A percentile compares a stretch with the other conserved stretches of the same genome.
phyloP scores from a whole-genome alignment of 35 echinoderm and acorn worm genomes.

The Chiridota heheva region DNA sequence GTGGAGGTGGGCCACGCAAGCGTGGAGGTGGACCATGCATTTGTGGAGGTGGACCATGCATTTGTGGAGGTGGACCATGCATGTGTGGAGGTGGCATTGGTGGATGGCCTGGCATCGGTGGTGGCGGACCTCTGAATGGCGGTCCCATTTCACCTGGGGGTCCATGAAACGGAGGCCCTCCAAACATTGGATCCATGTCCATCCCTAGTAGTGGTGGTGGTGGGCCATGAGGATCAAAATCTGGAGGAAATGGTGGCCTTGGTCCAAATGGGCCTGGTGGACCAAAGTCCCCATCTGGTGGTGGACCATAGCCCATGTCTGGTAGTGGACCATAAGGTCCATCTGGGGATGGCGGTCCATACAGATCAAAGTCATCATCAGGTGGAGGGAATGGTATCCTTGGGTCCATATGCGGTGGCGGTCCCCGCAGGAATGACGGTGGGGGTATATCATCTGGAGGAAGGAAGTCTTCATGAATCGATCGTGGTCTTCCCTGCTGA shows the following conservation, averaged over 20 bases:
- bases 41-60: too few relatives aligned
- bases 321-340: background rate
- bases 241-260: conserved; percentile 22
- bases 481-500: conserved; percentile 23
- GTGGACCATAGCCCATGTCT: conserved; percentile 20
- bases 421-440: conserved; percentile 25
- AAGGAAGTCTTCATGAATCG: conserved; percentile 46
- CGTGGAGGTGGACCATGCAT: too few relatives aligned
- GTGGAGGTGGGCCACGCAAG: too few relatives aligned
- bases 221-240: conserved; percentile 31
- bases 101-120: too few relatives aligned
- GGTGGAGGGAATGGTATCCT: background rate
- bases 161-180: conserved; percentile 11
- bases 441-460: conserved; percentile 40
- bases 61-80: too few relatives aligned
- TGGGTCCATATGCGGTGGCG: too few relatives aligned
- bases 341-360: background rate
- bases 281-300: conserved; percentile 3
- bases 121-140: conserved; percentile 48
- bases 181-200: conserved; percentile 25
- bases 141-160: conserved; percentile 37
- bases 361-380: conserved; percentile 2
- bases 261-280: conserved; percentile 34
- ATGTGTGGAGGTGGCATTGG: too few relatives aligned
- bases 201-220: conserved; percentile 13